phyloP scores from a whole-genome alignment of 2,888 invertebrate species.

The Apamea anceps region DNA sequence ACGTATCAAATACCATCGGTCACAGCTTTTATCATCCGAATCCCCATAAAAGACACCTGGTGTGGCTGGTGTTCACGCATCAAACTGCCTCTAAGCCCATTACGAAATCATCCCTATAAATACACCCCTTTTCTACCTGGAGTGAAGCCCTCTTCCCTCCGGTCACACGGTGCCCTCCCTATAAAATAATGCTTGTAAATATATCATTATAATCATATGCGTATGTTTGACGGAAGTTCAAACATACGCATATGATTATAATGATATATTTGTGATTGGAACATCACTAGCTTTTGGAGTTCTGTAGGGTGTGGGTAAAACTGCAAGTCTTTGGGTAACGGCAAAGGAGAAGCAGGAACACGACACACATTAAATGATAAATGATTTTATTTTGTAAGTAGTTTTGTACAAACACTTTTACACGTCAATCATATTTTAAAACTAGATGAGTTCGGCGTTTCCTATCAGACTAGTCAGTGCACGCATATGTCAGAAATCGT shows the following conservation, averaged over 20 bases:
- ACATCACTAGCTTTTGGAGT: conserved; percentile 70
- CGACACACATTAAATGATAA: too few species aligned
- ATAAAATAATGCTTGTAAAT: conserved; percentile 85
- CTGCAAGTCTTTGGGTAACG: background rate
- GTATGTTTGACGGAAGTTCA: conserved; percentile 78
- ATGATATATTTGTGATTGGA: conserved; percentile 67
- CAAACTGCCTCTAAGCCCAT: conserved; percentile 80
- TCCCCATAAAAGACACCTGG: conserved; percentile 79
- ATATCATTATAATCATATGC: conserved; percentile 88
- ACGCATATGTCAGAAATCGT: too few species aligned
- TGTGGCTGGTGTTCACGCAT: conserved; percentile 77
- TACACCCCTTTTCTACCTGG: conserved; percentile 77
- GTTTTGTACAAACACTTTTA: too few species aligned
- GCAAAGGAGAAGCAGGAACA: background rate
- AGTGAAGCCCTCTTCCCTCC: conserved; percentile 68
- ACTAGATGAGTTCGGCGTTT: too few species aligned
- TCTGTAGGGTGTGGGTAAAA: conserved; percentile 7
- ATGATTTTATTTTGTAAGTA: too few species aligned
- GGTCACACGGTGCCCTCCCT: conserved; percentile 84
- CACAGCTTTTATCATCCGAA: conserved; percentile 61
- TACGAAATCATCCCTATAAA: conserved; percentile 79
- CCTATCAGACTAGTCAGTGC: too few species aligned
- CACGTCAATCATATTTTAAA: too few species aligned
- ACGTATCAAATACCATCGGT: conserved; percentile 65
- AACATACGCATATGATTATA: too few species aligned